phyloP scores from a whole-genome alignment of 2,113 vertebrate genomes.

The Bufo bufo region DNA sequence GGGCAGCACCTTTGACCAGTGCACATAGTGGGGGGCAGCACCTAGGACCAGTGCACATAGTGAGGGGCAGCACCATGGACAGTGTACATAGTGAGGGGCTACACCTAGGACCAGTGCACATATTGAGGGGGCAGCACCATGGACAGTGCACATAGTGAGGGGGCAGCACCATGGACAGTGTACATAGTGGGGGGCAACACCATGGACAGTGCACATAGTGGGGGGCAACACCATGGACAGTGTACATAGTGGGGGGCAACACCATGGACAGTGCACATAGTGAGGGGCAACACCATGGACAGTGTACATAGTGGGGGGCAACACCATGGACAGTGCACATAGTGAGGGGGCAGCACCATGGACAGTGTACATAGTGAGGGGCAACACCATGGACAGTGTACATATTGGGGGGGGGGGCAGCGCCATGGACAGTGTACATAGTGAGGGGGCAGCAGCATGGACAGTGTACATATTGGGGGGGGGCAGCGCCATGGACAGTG shows the following conservation, averaged over 20 bases:
- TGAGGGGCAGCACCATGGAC: neutral
- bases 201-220: neutral
- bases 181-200: neutral
- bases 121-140: neutral
- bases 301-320: neutral
- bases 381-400: conserved; percentile 11
- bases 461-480: neutral
- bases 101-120: neutral
- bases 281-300: neutral
- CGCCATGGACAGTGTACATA: no score
- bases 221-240: neutral
- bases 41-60: neutral
- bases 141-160: neutral
- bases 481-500: neutral
- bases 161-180: neutral
- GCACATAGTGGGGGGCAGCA: neutral
- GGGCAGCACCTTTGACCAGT: neutral
- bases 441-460: neutral
- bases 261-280: neutral
- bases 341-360: neutral
- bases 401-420: neutral
- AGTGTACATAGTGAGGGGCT: neutral
- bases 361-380: no score
- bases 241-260: neutral
- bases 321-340: neutral